These are phyloP conservation scores for Microplitis demolitor DNA, from an alignment of 1,140 invertebrate genomes.

Conservation along the genomic window DNA sequence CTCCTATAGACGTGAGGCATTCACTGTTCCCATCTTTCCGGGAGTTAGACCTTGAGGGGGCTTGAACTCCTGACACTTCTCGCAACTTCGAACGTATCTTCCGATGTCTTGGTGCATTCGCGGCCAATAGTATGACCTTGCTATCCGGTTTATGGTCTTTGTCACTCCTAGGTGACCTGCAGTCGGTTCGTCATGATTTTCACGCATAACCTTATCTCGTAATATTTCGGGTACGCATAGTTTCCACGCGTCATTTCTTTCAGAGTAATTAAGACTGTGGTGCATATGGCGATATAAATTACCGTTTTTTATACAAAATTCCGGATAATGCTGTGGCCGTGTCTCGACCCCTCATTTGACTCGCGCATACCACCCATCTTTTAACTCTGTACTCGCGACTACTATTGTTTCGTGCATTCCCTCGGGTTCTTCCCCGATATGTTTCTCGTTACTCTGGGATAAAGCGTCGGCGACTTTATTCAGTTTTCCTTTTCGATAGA, in stretches of 20 bases:
- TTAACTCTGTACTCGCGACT: no score
- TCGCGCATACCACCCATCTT: background rate
- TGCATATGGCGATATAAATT: background rate
- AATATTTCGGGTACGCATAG: background rate
- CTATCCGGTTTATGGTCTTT: background rate
- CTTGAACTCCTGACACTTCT: background rate
- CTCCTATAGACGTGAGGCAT: background rate
- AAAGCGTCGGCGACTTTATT: background rate
- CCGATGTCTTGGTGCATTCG: background rate
- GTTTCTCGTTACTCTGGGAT: background rate
- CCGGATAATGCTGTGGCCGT: background rate
- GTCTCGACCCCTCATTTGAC: background rate
- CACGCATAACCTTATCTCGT: background rate
- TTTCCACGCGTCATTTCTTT: background rate
- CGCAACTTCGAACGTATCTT: background rate
- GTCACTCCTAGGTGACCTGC: background rate
- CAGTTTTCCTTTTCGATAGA: background rate
- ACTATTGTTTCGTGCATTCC: background rate
- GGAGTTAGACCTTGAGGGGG: background rate
- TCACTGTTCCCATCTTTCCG: background rate
- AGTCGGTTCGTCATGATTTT: background rate
- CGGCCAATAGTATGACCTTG: background rate
- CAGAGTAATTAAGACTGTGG: background rate
- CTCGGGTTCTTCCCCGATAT: background rate
- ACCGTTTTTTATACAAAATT: background rate